A percentile compares a stretch with the other conserved stretches of the same genome.
These are phyloP conservation scores for Cataglyphis albicans DNA, from an alignment of 2,888 invertebrate genomes.

Conservation along the genomic window DNA sequence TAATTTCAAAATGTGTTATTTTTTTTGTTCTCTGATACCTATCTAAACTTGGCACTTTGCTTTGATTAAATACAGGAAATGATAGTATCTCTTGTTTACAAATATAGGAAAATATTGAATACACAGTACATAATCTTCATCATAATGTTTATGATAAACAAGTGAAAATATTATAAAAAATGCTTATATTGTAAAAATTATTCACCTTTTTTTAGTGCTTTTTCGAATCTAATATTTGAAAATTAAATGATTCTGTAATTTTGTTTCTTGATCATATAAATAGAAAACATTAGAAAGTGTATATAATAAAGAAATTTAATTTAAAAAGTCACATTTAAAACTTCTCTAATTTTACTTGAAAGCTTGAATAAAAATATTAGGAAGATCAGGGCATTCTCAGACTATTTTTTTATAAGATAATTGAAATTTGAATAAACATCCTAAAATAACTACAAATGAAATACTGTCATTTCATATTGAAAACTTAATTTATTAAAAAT, in stretches of 20 bases:
- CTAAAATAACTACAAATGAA: not conserved
- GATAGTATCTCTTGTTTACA: not conserved
- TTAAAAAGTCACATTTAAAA: not conserved
- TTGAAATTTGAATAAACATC: not conserved
- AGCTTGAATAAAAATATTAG: not conserved
- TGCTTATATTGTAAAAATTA: not conserved
- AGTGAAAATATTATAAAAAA: not conserved
- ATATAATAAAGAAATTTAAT: not conserved
- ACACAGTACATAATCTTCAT: not conserved
- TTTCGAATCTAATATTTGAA: not conserved
- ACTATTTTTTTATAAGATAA: not conserved
- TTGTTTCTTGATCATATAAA: not conserved
- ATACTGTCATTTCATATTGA: not conserved
- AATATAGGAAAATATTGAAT: not conserved
- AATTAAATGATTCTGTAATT: not conserved
- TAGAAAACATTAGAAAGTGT: not conserved
- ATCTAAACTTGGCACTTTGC: not conserved
- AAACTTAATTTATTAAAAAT: not conserved
- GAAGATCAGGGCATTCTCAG: not conserved
- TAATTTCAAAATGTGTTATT: conserved; percentile 37
- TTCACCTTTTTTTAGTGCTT: not conserved
- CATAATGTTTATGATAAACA: not conserved
- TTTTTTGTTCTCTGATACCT: conserved; percentile 1
- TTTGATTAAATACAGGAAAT: not conserved
- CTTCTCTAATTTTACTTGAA: not conserved